Evolutionary conservation across 2,113 vertebrate species (phyloP), one percentile per base, ranked within the genome.

Genomic region (Phalacrocorax brasilianus): DNA sequence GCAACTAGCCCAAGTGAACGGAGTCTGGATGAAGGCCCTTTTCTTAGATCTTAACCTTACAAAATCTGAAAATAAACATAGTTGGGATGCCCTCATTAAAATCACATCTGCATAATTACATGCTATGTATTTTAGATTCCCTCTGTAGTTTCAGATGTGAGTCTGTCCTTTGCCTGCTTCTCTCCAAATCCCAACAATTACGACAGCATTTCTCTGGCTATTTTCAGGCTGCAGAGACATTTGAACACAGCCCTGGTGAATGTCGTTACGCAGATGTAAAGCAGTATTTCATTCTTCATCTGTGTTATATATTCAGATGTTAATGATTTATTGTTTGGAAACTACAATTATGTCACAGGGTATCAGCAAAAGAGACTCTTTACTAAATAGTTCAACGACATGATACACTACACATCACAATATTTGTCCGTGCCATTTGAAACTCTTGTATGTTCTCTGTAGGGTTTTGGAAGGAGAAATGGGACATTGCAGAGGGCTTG

Each of bases 391-490:
- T 49, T 78, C 35, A 56, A 2, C 0, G 8, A 22, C 30, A 22
- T 0, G 1, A 17, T 38, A 11, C 3, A 4, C 32, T 40, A 6
- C 38, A 24, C 49, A 12, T 58, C 53, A 9, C 32, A 24, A 12
- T 62, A 33, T 68, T 52, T 85, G 16, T 28, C 52, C 2, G 1
- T 13, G 68, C 20, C 22, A 6, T 56, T 40, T 27, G 82, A 53
- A 73, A 35, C 13, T 72, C 62, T 12, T 63, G 1, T 2, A 2
- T 26, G 10, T 21, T 70, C 70, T 42, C 49, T 8, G 1, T 2
- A 22, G n/a, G 58, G 58, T 45, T 89, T 58, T 68, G 85, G 68
- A 63, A 89, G 59, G 66, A 88, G 85, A 82, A 93, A 35, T 10
- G 76, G 45, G 84, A 38, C 12, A 2, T 3, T n/a, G 30, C 75